A percentile compares a stretch with the other conserved stretches of the same genome.
Evolutionary conservation across 2,797 vertebrate genomes (phyloP).

Genomic region (Fistularia commersonii): DNA sequence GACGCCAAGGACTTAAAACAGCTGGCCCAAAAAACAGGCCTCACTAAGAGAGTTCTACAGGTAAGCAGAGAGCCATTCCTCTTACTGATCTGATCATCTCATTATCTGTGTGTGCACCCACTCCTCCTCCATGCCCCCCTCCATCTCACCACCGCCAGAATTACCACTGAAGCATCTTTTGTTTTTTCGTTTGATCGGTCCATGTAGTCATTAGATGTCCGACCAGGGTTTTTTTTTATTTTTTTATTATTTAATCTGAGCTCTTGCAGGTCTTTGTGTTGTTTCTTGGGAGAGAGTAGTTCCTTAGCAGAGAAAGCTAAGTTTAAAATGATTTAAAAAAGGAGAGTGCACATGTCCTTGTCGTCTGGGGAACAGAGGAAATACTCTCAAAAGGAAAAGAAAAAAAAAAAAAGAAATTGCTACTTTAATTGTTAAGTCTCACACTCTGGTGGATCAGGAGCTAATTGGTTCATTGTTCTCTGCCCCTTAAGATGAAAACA

Average conservation of each 20-base stretch:
- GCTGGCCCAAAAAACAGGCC: slow-evolving; percentile 98
- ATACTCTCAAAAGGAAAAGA: slow-evolving; percentile 36
- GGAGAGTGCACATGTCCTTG: slow-evolving; percentile 58
- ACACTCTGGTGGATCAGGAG: slow-evolving; percentile 46
- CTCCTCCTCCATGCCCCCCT: slow-evolving; percentile 35
- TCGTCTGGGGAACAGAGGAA: slow-evolving; percentile 24
- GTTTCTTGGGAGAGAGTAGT: slow-evolving; percentile 25
- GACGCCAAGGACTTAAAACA: slow-evolving; percentile 99
- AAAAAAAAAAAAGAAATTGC: slow-evolving; percentile 12
- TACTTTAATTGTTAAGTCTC: slow-evolving; percentile 44
- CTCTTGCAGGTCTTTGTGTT: slow-evolving; percentile 35
- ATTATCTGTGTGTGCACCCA: slow-evolving; percentile 48
- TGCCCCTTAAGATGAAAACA: slow-evolving; percentile 51
- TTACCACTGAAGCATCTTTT: slow-evolving; percentile 55
- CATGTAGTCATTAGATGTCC: slow-evolving; percentile 66
- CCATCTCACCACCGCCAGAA: slow-evolving; percentile 37
- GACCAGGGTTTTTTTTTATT: slow-evolving; percentile 46
- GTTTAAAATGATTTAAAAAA: slow-evolving; percentile 36
- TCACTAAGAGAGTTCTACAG: slow-evolving; percentile 99
- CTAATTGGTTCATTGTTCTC: slow-evolving; percentile 47
- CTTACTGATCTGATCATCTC: slow-evolving; percentile 33
- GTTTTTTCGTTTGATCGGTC: slow-evolving; percentile 62
- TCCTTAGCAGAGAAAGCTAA: slow-evolving; percentile 26
- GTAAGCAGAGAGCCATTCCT: slow-evolving; percentile 80
- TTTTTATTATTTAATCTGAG: slow-evolving; percentile 2